Conservation (phyloP, 2,113 vertebrate genomes). For the Naja naja region DNA sequence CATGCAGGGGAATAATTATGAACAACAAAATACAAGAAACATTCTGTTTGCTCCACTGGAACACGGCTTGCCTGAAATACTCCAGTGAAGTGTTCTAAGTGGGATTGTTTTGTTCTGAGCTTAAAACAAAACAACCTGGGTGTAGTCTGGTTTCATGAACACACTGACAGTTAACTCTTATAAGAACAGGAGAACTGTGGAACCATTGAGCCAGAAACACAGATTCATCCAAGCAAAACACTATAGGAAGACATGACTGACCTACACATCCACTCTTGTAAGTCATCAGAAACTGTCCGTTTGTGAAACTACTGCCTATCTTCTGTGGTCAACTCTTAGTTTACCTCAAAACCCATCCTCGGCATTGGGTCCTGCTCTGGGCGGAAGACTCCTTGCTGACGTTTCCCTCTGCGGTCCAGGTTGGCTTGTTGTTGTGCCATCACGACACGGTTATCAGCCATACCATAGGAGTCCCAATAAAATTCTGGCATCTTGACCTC, state of each 20-base stretch:
- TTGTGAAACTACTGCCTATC: neutral
- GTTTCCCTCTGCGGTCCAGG: constrained; percentile 81
- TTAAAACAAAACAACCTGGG: neutral
- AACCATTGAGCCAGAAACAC: neutral
- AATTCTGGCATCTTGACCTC: constrained; percentile 89
- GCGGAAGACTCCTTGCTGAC: constrained; percentile 80
- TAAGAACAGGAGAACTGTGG: neutral
- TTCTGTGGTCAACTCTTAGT: constrained; percentile 5
- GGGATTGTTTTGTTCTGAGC: neutral
- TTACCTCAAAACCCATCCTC: constrained; percentile 89
- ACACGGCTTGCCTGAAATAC: neutral
- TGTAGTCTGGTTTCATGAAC: neutral
- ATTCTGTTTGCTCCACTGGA: neutral
- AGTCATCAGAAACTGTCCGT: neutral
- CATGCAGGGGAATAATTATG: neutral
- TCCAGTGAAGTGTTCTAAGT: neutral
- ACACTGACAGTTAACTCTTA: neutral
- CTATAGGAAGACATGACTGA: neutral
- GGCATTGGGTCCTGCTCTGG: constrained; percentile 82
- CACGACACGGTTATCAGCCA: constrained; percentile 76
- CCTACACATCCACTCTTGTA: too few relatives aligned
- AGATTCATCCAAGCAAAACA: neutral
- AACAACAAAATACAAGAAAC: neutral
- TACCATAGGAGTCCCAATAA: constrained; percentile 90
- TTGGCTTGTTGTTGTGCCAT: constrained; percentile 75